phyloP scores from a whole-genome alignment of 2,113 vertebrate genomes.

The Pseudorasbora parva region DNA sequence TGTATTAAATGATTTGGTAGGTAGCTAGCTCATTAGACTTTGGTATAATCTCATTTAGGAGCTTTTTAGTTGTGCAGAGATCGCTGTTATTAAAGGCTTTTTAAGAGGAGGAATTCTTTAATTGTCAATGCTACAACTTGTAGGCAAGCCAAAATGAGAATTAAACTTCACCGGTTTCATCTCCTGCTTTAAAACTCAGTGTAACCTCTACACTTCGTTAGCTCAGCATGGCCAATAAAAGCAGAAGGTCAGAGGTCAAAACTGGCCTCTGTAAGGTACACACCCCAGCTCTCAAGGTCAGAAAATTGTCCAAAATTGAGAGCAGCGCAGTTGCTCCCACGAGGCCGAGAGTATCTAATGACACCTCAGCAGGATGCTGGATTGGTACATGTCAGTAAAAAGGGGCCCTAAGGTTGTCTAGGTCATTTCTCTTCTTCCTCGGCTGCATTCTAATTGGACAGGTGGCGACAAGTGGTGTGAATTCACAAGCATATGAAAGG shows the following conservation, averaged over 20 bases:
- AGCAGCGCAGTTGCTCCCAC: slow-evolving; percentile 23
- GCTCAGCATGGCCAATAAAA: slow-evolving; percentile 27
- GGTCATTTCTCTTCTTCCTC: slow-evolving; percentile 11
- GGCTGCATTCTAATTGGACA: slow-evolving; percentile 36
- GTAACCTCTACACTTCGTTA: slow-evolving; percentile 7
- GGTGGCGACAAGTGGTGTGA: slow-evolving; percentile 22
- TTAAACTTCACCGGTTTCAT: slow-evolving; percentile 35
- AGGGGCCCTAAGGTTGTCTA: slow-evolving; percentile 9
- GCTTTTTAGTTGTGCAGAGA: background rate
- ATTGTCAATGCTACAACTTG: background rate
- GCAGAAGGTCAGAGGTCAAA: slow-evolving; percentile 48
- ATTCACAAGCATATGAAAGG: background rate
- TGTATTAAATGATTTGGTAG: too few relatives aligned
- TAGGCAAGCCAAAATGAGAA: slow-evolving; percentile 6
- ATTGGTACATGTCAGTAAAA: slow-evolving; percentile 34
- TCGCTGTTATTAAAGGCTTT: background rate
- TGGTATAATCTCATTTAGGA: too few relatives aligned
- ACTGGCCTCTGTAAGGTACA: slow-evolving; percentile 46
- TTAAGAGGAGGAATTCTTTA: background rate
- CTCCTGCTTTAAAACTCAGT: slow-evolving; percentile 30
- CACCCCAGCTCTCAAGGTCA: slow-evolving; percentile 3
- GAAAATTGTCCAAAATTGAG: slow-evolving; percentile 28
- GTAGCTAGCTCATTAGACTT: too few relatives aligned
- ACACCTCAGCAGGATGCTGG: slow-evolving; percentile 3
- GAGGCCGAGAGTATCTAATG: slow-evolving; percentile 35